A percentile compares a stretch with the other conserved stretches of the same genome.
These are phyloP conservation scores for Zaprionus gabonicus DNA, from an alignment of 1,140 invertebrate genomes.

Conservation along the genomic window DNA sequence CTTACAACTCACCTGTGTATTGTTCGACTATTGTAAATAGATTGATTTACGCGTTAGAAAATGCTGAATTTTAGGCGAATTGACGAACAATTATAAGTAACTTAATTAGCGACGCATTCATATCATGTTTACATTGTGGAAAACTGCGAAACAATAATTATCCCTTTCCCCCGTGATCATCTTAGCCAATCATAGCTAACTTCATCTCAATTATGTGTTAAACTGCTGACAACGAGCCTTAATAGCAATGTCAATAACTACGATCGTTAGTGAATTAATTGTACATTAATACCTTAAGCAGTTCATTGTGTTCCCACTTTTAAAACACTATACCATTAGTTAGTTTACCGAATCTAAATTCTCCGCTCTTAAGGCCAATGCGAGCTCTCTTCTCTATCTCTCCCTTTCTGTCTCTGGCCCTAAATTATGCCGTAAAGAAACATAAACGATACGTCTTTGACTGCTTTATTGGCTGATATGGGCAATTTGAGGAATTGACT, in stretches of 20 bases:
- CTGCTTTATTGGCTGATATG: conserved; percentile 11
- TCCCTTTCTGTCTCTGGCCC: neutral
- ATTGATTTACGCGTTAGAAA: conserved; percentile 54
- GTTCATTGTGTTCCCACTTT: neutral
- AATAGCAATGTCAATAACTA: neutral
- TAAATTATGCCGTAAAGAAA: conserved; percentile 10
- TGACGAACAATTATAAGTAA: conserved; percentile 55
- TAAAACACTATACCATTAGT: neutral
- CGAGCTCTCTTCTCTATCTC: neutral
- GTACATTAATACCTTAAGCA: neutral
- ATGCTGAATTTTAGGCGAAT: conserved; percentile 75
- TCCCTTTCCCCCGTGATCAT: neutral
- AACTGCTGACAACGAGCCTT: conserved; percentile 1
- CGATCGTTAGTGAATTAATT: neutral
- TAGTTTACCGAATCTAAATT: neutral
- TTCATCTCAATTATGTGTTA: neutral
- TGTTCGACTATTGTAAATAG: conserved; percentile 70
- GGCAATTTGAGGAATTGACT: conserved; percentile 12
- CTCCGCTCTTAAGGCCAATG: neutral
- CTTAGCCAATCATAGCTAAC: neutral
- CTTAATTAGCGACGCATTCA: conserved; percentile 42
- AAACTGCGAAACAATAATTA: conserved; percentile 49
- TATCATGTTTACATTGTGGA: conserved; percentile 33
- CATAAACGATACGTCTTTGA: neutral
- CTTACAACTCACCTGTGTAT: conserved; percentile 52